Evolutionary conservation across 2,797 vertebrate species (phyloP), one percentile per base, ranked within the genome.

Genomic region (Loriculus beryllinus): DNA sequence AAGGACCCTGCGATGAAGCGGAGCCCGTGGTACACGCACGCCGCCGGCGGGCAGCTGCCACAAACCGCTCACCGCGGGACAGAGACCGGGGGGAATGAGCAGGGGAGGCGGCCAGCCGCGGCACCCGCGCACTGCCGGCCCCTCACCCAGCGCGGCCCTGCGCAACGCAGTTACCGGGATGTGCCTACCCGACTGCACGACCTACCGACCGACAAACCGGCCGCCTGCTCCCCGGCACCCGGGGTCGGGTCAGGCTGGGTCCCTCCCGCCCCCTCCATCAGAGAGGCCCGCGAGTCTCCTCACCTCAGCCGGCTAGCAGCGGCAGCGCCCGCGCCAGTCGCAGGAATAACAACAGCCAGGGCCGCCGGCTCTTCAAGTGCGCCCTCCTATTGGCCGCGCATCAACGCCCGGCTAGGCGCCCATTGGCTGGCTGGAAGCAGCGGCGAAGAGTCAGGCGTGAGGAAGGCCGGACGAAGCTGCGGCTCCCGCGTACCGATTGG

Each of bases 401-500:
- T 64, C 33, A 7, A 26, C 37, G 13, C 92, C 60, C 6, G 16
- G 2, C 11, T 3, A 43, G 9, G 4, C 57, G 40, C 14, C 33
- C 76, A 97, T 97, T 97, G 97, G 97, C 60, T 65, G 9, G 28
- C 6, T 4, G 7, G 6, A 1, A 4, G 10, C 14, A 4, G 15
- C 26, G 19, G 82, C 48, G 35, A 62, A 18, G 86, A 60, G 69
- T 89, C 96, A 94, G 96, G 97, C 96, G 88, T 65, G 7, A 1
- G 20, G 69, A 23, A 77, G 93, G 68, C 6, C 9, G 51, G 3
- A 26, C 6, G 10, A 7, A 7, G 20, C 33, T 5, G 20, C 4
- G 6, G 7, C 8, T 10, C 14, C 40, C 14, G 37, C 26, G 11
- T 40, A 2, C 3, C 85, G 54, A 97, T 97, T 98, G 97, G 97